Evolutionary conservation across 2,888 invertebrate species (phyloP), one percentile per base, ranked within the genome.

Genomic region (Eumacrocentrus americanus): DNA sequence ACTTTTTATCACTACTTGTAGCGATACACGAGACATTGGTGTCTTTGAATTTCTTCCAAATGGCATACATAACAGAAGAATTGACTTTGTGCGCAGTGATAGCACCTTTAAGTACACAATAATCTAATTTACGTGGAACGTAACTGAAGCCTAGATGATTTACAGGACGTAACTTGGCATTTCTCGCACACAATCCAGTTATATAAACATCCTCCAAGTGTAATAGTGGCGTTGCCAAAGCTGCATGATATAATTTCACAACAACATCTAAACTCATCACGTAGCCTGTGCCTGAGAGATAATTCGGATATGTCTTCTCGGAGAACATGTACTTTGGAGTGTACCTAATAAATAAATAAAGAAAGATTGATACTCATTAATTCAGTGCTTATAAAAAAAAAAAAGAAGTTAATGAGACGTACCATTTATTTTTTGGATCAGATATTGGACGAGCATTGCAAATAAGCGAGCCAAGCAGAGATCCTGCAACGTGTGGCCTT

Each of bases 221-320:
- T 68, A 93, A 86, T 53, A 91, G 83, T 3, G 89, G 86, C 1
- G 88, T 91, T 54, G 82, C 82, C 1, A 91, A 77, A 0, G 92
- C 89, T 1, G 88, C 86, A 38, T 83, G 79, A 76, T 90, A 91
- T 2, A 94, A 81, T 50, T 85, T 86, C 5, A 77, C 78, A 0
- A 89, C 89, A 0, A 90, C 85, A 67, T 88, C 87, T 1, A 85
- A 78, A 1, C 91, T 89, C 84, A 93, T 85, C 2, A 89, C 84
- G 81, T 94, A 94, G 1, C 90, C 91, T 1, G 91, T 91, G 9
- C 94, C 94, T 0, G 92, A 92, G 55, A 93, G 79, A 79, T 93
- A 94, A 68, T 88, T 87, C 2, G 93, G 94, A 83, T 92, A 93
- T 47, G 86, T 84, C 42, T 85, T 83, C 0, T 86, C 88, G 1